Conservation (phyloP, 2,888 invertebrate species). For the Dolichomitus sp. region DNA sequence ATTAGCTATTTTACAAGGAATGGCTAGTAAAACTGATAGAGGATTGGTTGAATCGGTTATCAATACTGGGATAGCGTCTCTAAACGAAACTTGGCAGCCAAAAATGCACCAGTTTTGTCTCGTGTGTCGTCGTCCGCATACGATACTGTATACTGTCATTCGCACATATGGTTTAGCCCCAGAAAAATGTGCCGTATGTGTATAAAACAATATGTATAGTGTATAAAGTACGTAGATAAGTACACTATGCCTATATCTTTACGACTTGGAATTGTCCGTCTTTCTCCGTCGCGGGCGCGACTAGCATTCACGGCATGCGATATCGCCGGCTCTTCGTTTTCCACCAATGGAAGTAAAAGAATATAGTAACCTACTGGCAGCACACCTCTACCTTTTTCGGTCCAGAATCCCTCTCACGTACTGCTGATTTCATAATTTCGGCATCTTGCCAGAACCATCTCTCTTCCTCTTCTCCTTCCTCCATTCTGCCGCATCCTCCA, state of each 20-base stretch:
- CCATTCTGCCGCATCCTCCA: conserved; percentile 54
- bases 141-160: neutral
- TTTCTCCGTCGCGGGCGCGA: neutral
- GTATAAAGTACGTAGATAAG: neutral
- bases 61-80: neutral
- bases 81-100: conserved; percentile 6
- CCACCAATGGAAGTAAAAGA: conserved; percentile 32
- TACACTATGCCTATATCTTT: neutral
- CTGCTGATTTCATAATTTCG: conserved; percentile 84
- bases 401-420: conserved; percentile 79
- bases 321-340: conserved; percentile 46
- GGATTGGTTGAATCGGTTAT: neutral
- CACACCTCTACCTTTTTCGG: conserved; percentile 47
- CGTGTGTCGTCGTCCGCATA: too few species aligned
- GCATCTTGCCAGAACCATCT: conserved; percentile 78
- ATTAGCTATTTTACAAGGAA: neutral
- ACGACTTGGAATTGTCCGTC: conserved; percentile 14
- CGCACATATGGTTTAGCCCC: neutral
- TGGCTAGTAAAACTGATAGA: neutral
- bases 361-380: conserved; percentile 28
- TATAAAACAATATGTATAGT: conserved; percentile 11
- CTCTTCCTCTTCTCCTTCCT: conserved; percentile 57
- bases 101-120: neutral
- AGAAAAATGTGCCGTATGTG: neutral
- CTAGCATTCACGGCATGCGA: conserved; percentile 42